Conservation (phyloP, 2,888 invertebrate genomes). For the Calephelis perditalis region DNA sequence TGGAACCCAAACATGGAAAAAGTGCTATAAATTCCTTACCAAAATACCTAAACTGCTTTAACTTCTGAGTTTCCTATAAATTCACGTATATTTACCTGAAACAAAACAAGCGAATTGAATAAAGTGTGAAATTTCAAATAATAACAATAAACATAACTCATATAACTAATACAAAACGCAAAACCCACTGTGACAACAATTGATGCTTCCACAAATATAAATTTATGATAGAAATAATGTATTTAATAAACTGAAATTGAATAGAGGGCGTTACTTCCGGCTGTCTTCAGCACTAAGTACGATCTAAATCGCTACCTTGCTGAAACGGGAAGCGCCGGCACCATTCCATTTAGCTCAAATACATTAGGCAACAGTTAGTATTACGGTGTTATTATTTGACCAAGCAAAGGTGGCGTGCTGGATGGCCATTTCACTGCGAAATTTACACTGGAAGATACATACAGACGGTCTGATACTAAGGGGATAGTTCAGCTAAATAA, state of each 20-base stretch:
- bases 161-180: neutral
- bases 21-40: no score
- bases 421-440: constrained; percentile 59
- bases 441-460: constrained; percentile 64
- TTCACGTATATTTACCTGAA: no score
- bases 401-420: constrained; percentile 68
- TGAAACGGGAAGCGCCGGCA: constrained; percentile 46
- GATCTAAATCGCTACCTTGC: constrained; percentile 59
- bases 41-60: no score
- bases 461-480: constrained; percentile 66
- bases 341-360: constrained; percentile 67
- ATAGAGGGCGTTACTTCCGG: constrained; percentile 46
- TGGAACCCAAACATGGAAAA: no score
- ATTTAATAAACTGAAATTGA: constrained; percentile 55
- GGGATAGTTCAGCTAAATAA: neutral
- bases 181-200: constrained; percentile 5
- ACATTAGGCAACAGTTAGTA: constrained; percentile 73
- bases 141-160: neutral
- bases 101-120: no score
- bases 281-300: constrained; percentile 47
- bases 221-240: constrained; percentile 16
- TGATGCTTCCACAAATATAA: constrained; percentile 9
- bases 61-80: no score
- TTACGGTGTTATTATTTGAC: constrained; percentile 72
- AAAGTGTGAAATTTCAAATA: neutral